Evolutionary conservation across 1,140 invertebrate species (phyloP), one percentile per base, ranked within the genome.

Genomic region (Saccostrea echinata): DNA sequence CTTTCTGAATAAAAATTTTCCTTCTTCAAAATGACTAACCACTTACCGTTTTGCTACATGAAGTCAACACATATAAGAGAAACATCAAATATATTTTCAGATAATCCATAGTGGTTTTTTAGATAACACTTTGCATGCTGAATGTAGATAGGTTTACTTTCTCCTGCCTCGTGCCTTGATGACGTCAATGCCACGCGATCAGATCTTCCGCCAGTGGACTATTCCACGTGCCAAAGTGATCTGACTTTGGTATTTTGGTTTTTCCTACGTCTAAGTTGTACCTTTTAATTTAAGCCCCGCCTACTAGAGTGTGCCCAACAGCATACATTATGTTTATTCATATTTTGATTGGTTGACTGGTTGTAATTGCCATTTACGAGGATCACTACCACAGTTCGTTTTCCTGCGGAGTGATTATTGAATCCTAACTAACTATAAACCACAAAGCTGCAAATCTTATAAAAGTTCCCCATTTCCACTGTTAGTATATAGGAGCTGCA

Each of bases 141-240:
- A 61, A 61, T 61, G 18, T 61, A 61, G 1, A 27, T 33, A 76
- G 9, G 13, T 76, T 16, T 30, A 76, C 68, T 35, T 76, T 33
- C 68, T 76, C 11, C 68, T 33, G 11, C 68, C 68, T 76, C 30
- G 68, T 27, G 30, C 68, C 30, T 3, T 0, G 30, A 33, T 76
- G 68, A 76, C 68, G 68, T 76, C 68, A 76, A 76, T 76, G 68
- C 68, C 68, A 76, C 68, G 68, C 68, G 68, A 76, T 76, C 68
- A 76, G 12, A 76, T 33, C 68, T 13, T 76, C 68, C 27, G 68
- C 30, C 68, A 33, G 27, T 33, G 27, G 30, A 76, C 30, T 27
- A 27, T 76, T 76, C 68, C 68, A 76, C 68, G 68, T 76, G 68
- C 68, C 68, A 76, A 76, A 33, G 68, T 76, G 68, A 76, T 76